A percentile compares a stretch with the other conserved stretches of the same genome.
phyloP scores from a whole-genome alignment of 2,888 invertebrate species.

The Papilio elwesi region DNA sequence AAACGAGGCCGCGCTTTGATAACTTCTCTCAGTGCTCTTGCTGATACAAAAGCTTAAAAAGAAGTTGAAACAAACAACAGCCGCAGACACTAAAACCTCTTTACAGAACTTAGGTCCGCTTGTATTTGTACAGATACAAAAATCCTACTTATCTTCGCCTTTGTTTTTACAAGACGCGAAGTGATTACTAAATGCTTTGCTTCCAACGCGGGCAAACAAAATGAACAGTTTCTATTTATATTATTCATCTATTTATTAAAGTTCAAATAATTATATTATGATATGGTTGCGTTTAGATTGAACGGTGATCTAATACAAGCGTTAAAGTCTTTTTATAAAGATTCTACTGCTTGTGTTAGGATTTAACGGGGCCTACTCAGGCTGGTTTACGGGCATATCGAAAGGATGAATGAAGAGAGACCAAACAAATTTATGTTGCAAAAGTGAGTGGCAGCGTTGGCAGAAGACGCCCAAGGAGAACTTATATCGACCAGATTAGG shows the following conservation, averaged over 20 bases:
- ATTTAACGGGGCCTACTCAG: no score
- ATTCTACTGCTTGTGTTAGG: no score
- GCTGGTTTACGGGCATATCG: no score
- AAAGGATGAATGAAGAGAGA: no score
- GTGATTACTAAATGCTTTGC: neutral
- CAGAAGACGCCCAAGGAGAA: no score
- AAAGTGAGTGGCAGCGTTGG: no score
- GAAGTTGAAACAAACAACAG: constrained; percentile 19
- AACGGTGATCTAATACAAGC: no score
- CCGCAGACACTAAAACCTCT: neutral
- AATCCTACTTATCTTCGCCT: constrained; percentile 14
- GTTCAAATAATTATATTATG: neutral
- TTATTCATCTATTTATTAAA: neutral
- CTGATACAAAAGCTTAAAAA: constrained; percentile 14
- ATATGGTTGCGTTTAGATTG: no score
- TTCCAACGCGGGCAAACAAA: neutral
- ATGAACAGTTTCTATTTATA: neutral
- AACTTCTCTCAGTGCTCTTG: constrained; percentile 3
- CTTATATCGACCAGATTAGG: no score
- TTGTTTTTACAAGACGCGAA: constrained; percentile 7
- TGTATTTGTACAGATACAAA: constrained; percentile 6
- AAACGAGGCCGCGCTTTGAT: neutral
- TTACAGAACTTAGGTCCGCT: constrained; percentile 20
- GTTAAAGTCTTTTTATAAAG: no score
- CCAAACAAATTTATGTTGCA: no score